Evolutionary conservation across 2,797 vertebrate genomes (phyloP), one percentile per base, ranked within the genome.

Genomic region (Enteromius argenteus): DNA sequence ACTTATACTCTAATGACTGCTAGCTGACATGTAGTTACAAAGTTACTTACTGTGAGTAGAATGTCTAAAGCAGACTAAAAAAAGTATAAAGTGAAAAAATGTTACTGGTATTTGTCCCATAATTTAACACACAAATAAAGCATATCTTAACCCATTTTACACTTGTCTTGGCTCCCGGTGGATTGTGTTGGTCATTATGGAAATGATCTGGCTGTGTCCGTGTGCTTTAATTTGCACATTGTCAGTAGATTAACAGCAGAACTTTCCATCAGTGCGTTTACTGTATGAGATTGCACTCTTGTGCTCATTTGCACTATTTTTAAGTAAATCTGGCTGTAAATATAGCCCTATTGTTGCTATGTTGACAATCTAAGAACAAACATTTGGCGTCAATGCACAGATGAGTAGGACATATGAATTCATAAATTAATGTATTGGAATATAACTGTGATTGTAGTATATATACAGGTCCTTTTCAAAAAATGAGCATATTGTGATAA

Each of bases 141-240:
- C 53, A 56, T 27, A 14, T 62, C 13, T 62, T 62, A 30, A 15
- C 58, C 23, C 58, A 15, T 7, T 30, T 30, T 62, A 23, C 4
- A 13, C 56, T 13, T 23, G n/a, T 23, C n/a, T 14, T 14, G n/a
- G n/a, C 58, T 60, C n/a, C 11, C 23, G 23, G 23, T 60, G 23
- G 23, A 30, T 30, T 62, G 60, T 30, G 27, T 30, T 32, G 14
- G 27, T 62, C 60, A 15, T 17, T 30, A 62, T 62, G 23, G 5
- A 15, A 30, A 62, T 62, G 1, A 3, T 62, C 27, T 62, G 58
- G 23, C 23, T 62, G 60, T 2, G 0, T 62, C 27, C 30, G 14
- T 62, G 60, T 62, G 60, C 60, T 62, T 62, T 30, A 62, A 62
- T 62, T 62, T 62, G 60, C 27, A 62, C 27, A 30, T 62, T 30